Evolutionary conservation across 2,888 invertebrate genomes (phyloP).

Genomic region (Drosophila anomalata): DNA sequence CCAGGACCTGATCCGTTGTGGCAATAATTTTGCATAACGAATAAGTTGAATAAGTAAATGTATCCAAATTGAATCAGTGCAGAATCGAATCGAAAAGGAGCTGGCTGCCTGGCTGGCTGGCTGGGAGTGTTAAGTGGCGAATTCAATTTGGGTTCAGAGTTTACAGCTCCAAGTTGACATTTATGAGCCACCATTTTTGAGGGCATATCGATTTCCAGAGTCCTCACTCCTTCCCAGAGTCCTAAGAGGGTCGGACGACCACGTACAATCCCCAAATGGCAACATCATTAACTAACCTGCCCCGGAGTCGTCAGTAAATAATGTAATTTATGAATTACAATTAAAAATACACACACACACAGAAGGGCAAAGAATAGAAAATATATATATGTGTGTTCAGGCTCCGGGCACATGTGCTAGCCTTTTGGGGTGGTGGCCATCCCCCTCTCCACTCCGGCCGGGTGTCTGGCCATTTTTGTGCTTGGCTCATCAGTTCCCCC

Average conservation of each 20-base stretch:
- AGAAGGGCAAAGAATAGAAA: constrained; percentile 21
- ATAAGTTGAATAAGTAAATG: constrained; percentile 68
- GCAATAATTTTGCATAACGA: constrained; percentile 81
- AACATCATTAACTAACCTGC: constrained; percentile 43
- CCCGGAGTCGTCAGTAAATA: constrained; percentile 55
- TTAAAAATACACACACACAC: constrained; percentile 73
- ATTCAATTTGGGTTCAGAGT: constrained; percentile 71
- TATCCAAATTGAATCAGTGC: constrained; percentile 79
- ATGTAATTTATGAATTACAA: constrained; percentile 83
- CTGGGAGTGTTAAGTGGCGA: constrained; percentile 60
- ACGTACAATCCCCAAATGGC: constrained; percentile 30
- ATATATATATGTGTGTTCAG: background rate
- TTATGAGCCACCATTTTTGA: constrained; percentile 40
- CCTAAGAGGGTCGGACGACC: background rate
- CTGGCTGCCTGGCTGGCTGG: too few species aligned
- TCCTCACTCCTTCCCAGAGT: background rate
- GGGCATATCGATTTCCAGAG: constrained; percentile 32
- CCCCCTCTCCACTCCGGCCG: constrained; percentile 10
- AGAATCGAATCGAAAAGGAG: constrained; percentile 57
- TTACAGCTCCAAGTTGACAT: constrained; percentile 29
- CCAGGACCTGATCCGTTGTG: constrained; percentile 34
- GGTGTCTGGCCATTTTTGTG: constrained; percentile 55
- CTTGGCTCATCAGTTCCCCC: constrained; percentile 74
- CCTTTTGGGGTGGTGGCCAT: constrained; percentile 4
- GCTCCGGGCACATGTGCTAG: constrained; percentile 34